These are phyloP conservation scores for Neodon shergylaensis DNA, from an alignment of 2,113 vertebrate genomes.

Conservation along the genomic window DNA sequence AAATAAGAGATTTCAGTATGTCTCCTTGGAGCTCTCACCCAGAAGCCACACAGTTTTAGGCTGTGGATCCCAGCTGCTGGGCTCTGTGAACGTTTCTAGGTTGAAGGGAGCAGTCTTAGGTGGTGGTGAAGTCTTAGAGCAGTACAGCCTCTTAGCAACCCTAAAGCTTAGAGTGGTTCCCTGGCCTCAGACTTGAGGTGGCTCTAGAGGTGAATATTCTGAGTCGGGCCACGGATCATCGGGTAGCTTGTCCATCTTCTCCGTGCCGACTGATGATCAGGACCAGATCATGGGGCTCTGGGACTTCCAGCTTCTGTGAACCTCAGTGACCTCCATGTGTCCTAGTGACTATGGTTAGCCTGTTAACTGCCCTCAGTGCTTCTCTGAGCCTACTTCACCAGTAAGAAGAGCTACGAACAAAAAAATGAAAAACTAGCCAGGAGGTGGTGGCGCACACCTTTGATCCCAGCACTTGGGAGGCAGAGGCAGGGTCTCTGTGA, in stretches of 20 bases:
- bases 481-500: neutral
- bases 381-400: neutral
- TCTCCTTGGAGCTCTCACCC: neutral
- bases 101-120: neutral
- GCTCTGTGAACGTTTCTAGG: neutral
- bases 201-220: neutral
- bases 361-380: neutral
- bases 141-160: neutral
- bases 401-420: neutral
- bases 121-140: neutral
- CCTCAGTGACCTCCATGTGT: neutral
- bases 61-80: neutral
- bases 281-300: neutral
- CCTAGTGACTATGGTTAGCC: neutral
- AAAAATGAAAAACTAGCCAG: neutral
- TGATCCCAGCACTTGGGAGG: neutral
- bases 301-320: fast-evolving
- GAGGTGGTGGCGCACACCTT: neutral
- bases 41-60: neutral
- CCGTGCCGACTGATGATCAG: neutral
- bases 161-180: neutral
- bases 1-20: neutral
- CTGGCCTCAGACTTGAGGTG: neutral
- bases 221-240: neutral
- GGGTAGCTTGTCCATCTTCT: fast-evolving